Conservation (phyloP, 2,797 vertebrate genomes). For the Trachurus trachurus region DNA sequence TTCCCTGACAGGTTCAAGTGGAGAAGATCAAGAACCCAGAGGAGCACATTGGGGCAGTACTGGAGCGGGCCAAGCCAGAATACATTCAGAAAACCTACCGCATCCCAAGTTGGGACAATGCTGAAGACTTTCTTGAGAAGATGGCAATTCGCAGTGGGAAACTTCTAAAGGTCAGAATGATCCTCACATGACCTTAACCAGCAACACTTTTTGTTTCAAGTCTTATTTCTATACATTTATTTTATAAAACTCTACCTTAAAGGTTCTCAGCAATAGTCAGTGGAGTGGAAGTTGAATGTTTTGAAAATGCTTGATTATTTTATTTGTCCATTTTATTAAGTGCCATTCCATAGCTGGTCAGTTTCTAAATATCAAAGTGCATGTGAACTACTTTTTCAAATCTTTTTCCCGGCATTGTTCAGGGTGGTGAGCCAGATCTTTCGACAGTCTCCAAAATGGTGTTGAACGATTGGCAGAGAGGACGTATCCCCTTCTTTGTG, state of each 20-base stretch:
- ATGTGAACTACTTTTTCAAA: background rate
- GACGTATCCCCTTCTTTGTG: conserved; percentile 97
- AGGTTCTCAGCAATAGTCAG: too few relatives aligned
- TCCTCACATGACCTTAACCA: background rate
- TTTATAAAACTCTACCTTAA: background rate
- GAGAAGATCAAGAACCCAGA: conserved; percentile 97
- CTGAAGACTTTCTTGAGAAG: conserved; percentile 96
- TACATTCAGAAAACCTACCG: conserved; percentile 97
- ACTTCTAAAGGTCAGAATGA: conserved; percentile 90
- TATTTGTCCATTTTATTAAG: conserved; percentile 18
- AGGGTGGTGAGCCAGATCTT: conserved; percentile 97
- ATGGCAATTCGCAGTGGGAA: conserved; percentile 94
- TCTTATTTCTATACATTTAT: background rate
- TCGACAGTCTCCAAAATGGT: conserved; percentile 97
- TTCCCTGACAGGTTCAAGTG: conserved; percentile 92
- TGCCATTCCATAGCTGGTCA: background rate
- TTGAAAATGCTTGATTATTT: background rate
- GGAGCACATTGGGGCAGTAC: conserved; percentile 93
- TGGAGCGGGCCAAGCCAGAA: conserved; percentile 95
- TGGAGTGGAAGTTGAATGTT: background rate
- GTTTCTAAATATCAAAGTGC: background rate
- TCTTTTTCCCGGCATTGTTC: conserved; percentile 40
- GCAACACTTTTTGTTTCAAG: background rate
- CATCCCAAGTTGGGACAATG: conserved; percentile 90
- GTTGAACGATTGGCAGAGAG: conserved; percentile 98